These are phyloP conservation scores for Gambusia holbrooki DNA, from an alignment of 2,113 vertebrate genomes.

Conservation along the genomic window DNA sequence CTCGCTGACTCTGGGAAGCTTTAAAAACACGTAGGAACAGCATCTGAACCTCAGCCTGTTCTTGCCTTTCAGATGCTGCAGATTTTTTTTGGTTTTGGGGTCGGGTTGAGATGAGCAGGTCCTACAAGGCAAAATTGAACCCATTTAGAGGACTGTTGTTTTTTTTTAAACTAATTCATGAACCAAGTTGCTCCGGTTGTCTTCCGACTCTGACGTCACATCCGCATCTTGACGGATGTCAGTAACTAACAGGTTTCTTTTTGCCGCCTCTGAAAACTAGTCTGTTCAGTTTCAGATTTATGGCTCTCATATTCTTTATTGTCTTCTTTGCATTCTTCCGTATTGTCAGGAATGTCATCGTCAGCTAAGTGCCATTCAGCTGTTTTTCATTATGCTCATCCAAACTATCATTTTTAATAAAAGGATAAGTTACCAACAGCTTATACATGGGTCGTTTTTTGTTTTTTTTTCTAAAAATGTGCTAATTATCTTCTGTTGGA, in stretches of 20 bases:
- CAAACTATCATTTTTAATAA: neutral
- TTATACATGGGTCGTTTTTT: neutral
- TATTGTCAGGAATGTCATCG: too few relatives aligned
- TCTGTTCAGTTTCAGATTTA: neutral
- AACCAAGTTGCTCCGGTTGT: slow-evolving; percentile 2
- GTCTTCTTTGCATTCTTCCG: neutral
- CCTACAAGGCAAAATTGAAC: neutral
- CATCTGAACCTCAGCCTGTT: slow-evolving; percentile 26
- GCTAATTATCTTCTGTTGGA: neutral
- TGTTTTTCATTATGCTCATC: neutral
- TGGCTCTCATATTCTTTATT: neutral
- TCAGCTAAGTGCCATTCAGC: too few relatives aligned
- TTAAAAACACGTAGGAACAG: slow-evolving; percentile 24
- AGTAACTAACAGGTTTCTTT: neutral
- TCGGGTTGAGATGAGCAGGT: neutral
- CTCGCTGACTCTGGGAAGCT: slow-evolving; percentile 38
- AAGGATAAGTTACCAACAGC: neutral
- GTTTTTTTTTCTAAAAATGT: neutral
- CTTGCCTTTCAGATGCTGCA: slow-evolving; percentile 11
- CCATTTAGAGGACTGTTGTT: neutral
- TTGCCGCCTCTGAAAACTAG: neutral
- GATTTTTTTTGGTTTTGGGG: slow-evolving; percentile 26
- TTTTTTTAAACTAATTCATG: neutral
- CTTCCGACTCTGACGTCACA: slow-evolving; percentile 14
- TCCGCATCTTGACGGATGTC: neutral